Evolutionary conservation across 2,888 invertebrate species (phyloP).

Genomic region (Lepidochitona cinerea): DNA sequence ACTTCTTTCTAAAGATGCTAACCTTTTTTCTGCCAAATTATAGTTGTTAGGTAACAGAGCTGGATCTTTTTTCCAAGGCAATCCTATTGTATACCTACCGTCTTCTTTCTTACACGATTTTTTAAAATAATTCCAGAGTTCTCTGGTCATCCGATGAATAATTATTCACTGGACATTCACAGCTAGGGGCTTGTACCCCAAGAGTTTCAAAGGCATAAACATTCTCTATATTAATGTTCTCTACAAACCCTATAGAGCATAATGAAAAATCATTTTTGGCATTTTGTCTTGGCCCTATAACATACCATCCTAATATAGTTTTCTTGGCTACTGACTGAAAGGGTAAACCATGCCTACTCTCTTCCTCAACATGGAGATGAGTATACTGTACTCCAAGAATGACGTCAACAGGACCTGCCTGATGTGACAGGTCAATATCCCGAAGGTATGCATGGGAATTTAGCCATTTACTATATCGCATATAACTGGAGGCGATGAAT

Average conservation of each 20-base stretch:
- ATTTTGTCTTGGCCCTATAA: constrained; percentile 10
- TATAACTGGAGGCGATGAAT: too few relatives aligned
- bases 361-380: constrained; percentile 15
- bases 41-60: constrained; percentile 11
- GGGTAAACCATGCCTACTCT: neutral
- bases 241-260: constrained; percentile 8
- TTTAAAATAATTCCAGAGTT: constrained; percentile 11
- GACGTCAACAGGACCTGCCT: constrained; percentile 5
- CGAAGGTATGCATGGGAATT: neutral
- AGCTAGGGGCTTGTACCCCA: constrained; percentile 16
- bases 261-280: neutral
- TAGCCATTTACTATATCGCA: constrained; percentile 6
- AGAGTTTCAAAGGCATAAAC: constrained; percentile 16
- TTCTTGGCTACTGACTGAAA: constrained; percentile 11
- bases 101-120: constrained; percentile 12
- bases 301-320: constrained; percentile 16
- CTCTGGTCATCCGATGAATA: constrained; percentile 9
- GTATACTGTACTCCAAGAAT: constrained; percentile 18
- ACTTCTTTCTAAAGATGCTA: constrained; percentile 12
- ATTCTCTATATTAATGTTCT: constrained; percentile 13
- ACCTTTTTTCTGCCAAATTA: constrained; percentile 4
- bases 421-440: neutral
- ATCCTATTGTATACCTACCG: neutral
- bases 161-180: constrained; percentile 4
- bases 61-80: constrained; percentile 17